phyloP scores from a whole-genome alignment of 2,797 vertebrate genomes.

The Lycodopsis pacificus region DNA sequence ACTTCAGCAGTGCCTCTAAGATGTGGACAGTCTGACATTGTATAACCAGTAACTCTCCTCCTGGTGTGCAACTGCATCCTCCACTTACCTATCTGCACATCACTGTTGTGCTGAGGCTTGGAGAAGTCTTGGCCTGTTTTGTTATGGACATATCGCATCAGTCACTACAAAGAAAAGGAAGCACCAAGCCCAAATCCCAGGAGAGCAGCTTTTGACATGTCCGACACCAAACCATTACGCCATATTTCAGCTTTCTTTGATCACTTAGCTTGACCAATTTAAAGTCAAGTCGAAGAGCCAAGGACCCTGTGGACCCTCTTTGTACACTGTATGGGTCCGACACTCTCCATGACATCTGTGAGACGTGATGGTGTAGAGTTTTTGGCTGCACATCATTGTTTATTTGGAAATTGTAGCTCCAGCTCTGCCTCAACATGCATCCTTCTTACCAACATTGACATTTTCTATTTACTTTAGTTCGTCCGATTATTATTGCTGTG shows the following conservation, averaged over 20 bases:
- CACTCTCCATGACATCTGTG: conserved; percentile 14
- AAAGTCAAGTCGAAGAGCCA: conserved; percentile 18
- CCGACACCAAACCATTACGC: conserved; percentile 38
- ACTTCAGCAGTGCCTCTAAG: conserved; percentile 17
- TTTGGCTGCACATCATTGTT: conserved; percentile 23
- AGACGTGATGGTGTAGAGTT: background rate
- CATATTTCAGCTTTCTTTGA: conserved; percentile 51
- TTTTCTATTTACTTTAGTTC: background rate
- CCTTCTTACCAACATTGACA: background rate
- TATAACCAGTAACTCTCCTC: background rate
- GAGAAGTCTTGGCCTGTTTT: background rate
- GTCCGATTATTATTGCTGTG: background rate
- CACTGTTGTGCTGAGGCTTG: background rate
- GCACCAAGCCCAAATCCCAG: conserved; percentile 1
- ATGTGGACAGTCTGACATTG: conserved; percentile 27
- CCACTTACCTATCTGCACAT: conserved; percentile 17
- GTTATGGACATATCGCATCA: conserved; percentile 15
- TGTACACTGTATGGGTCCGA: conserved; percentile 19
- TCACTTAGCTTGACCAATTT: conserved; percentile 40
- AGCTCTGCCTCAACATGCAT: conserved; percentile 3
- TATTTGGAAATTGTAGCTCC: background rate
- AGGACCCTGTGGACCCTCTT: conserved; percentile 23
- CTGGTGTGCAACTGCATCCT: conserved; percentile 19
- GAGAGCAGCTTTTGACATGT: conserved; percentile 11
- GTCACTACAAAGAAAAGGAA: background rate